Percentiles rank a stretch among this genome's conserved stretches.
These are phyloP conservation scores for Dolomedes plantarius DNA, from an alignment of 2,888 invertebrate genomes.

Conservation along the genomic window DNA sequence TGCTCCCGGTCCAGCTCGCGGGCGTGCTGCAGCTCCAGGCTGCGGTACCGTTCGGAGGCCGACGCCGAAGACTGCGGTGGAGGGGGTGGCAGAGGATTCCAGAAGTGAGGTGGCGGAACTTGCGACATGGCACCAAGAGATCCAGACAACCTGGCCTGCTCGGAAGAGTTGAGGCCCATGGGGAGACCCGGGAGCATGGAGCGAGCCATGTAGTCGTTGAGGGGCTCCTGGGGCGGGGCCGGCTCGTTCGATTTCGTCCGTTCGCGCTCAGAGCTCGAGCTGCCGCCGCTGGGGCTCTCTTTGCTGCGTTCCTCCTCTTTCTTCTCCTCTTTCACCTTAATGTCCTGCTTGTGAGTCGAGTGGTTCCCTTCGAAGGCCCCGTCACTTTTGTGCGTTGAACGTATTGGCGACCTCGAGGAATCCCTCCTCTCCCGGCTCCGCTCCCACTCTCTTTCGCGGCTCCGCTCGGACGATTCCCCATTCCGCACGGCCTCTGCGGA, in stretches of 20 bases:
- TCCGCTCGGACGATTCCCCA: constrained; percentile 40
- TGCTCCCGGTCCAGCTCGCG: constrained; percentile 65
- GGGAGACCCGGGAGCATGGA: constrained; percentile 26
- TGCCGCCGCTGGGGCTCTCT: constrained; percentile 8
- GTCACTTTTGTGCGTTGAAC: constrained; percentile 43
- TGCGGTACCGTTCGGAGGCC: constrained; percentile 44
- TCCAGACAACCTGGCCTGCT: constrained; percentile 54
- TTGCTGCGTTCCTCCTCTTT: constrained; percentile 54
- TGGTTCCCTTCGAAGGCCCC: constrained; percentile 27
- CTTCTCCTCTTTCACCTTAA: constrained; percentile 67
- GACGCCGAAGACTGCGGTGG: constrained; percentile 3
- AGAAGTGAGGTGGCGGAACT: constrained; percentile 57
- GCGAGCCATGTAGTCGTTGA: constrained; percentile 38
- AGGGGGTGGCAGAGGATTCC: constrained; percentile 23
- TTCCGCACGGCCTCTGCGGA: constrained; percentile 41
- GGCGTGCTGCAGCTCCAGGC: constrained; percentile 47
- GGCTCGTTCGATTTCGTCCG: constrained; percentile 42
- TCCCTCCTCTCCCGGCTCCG: constrained; percentile 48
- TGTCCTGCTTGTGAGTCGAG: constrained; percentile 29
- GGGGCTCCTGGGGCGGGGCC: constrained; percentile 8
- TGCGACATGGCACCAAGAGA: constrained; percentile 51
- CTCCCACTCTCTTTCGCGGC: constrained; percentile 55
- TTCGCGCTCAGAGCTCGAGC: constrained; percentile 1
- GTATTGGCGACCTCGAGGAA: constrained; percentile 65
- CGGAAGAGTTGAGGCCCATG: constrained; percentile 38